These are phyloP conservation scores for Apamea crenata DNA, from an alignment of 2,888 invertebrate genomes.

Conservation along the genomic window DNA sequence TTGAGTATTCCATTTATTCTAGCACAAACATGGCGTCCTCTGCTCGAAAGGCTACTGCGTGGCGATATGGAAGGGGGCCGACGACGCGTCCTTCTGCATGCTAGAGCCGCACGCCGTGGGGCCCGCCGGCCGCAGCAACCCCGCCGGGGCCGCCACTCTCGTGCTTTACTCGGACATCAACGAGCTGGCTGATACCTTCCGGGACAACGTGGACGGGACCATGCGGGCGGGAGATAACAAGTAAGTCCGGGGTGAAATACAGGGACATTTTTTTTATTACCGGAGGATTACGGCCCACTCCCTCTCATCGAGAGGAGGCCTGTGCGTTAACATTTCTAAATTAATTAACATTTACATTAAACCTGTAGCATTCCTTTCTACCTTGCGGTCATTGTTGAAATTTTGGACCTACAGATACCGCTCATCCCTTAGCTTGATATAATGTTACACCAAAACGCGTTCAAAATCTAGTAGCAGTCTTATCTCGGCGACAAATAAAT, in stretches of 20 bases:
- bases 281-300: too few species aligned
- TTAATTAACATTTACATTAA: too few species aligned
- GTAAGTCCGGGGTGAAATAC: background rate
- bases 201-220: constrained; percentile 11
- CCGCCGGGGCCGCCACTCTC: constrained; percentile 79
- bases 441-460: too few species aligned
- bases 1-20: background rate
- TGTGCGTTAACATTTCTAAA: too few species aligned
- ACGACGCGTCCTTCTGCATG: constrained; percentile 75
- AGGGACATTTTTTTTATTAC: background rate
- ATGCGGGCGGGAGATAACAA: constrained; percentile 26
- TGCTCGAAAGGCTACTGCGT: constrained; percentile 86
- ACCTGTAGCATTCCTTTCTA: too few species aligned
- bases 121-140: constrained; percentile 76
- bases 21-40: constrained; percentile 82
- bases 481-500: too few species aligned
- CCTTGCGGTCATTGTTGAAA: too few species aligned
- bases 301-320: too few species aligned
- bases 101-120: constrained; percentile 85
- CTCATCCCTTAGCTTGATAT: too few species aligned
- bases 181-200: constrained; percentile 77
- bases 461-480: too few species aligned
- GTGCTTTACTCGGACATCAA: constrained; percentile 76
- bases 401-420: too few species aligned
- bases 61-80: constrained; percentile 77